These are phyloP conservation scores for Clepsis dumicolana DNA, from an alignment of 2,888 invertebrate genomes.

Conservation along the genomic window DNA sequence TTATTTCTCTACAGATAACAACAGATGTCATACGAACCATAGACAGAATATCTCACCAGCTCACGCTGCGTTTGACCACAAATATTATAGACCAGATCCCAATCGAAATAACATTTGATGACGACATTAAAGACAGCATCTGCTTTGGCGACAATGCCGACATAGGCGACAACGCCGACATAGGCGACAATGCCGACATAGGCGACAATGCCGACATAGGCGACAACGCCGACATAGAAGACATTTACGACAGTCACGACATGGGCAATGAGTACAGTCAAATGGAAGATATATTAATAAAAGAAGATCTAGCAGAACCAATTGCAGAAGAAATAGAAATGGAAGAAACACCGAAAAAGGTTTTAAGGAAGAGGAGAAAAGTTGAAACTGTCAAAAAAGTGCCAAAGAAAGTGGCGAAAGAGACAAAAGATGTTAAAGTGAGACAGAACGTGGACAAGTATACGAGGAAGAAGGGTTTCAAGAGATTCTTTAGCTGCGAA, in stretches of 20 bases:
- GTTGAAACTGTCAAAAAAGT: constrained; percentile 7
- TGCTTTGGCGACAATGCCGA: not conserved
- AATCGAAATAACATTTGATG: constrained; percentile 8
- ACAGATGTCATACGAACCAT: constrained; percentile 35
- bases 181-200: constrained; percentile 8
- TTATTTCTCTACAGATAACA: constrained; percentile 29
- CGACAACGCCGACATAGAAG: not conserved
- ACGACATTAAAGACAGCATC: constrained; percentile 12
- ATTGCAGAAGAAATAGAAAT: not conserved
- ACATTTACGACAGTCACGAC: constrained; percentile 2
- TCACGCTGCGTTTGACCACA: constrained; percentile 13
- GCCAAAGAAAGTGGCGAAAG: constrained; percentile 8
- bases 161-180: not conserved
- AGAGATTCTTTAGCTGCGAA: constrained; percentile 39
- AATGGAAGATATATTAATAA: constrained; percentile 18
- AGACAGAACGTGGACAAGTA: not conserved
- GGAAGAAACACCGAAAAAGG: constrained; percentile 20
- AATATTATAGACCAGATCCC: constrained; percentile 3
- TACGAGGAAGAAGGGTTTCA: constrained; percentile 31
- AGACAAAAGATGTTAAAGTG: not conserved
- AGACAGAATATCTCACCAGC: constrained; percentile 35
- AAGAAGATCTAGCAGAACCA: constrained; percentile 4
- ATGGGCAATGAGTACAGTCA: too few relatives aligned
- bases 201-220: not conserved
- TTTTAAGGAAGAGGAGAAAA: constrained; percentile 21